Conservation (phyloP, 2,113 vertebrate genomes). For the Tragelaphus imberbis region DNA sequence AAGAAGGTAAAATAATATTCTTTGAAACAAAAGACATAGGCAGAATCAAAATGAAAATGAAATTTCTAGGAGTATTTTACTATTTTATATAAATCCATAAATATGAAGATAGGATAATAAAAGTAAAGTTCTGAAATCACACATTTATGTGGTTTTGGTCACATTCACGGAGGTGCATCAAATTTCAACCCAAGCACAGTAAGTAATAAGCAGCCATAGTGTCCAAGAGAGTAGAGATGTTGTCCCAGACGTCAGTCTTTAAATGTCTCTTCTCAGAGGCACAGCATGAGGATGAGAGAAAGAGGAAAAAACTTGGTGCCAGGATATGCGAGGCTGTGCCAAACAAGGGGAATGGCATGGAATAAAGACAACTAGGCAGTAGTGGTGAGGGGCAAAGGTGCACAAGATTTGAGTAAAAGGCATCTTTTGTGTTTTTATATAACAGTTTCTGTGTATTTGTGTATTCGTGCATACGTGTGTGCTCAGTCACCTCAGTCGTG, state of each 20-base stretch:
- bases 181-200: background rate
- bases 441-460: background rate
- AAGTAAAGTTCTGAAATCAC: background rate
- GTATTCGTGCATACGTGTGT: fast-evolving
- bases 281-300: background rate
- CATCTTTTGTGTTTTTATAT: background rate
- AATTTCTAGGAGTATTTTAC: background rate
- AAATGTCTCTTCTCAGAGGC: background rate
- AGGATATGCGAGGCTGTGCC: background rate
- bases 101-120: background rate
- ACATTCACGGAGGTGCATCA: background rate
- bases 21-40: background rate
- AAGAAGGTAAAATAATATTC: background rate
- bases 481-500: background rate
- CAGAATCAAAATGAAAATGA: background rate
- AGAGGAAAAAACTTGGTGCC: background rate
- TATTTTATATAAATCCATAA: background rate
- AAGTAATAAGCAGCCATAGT: background rate
- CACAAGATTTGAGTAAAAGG: background rate
- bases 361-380: background rate
- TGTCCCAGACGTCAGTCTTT: background rate
- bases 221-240: background rate
- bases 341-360: fast-evolving
- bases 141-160: background rate
- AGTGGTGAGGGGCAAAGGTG: background rate